Base-by-base conservation (phyloP, 2,113 vertebrate genomes). In the Cheilinus undulatus region DNA sequence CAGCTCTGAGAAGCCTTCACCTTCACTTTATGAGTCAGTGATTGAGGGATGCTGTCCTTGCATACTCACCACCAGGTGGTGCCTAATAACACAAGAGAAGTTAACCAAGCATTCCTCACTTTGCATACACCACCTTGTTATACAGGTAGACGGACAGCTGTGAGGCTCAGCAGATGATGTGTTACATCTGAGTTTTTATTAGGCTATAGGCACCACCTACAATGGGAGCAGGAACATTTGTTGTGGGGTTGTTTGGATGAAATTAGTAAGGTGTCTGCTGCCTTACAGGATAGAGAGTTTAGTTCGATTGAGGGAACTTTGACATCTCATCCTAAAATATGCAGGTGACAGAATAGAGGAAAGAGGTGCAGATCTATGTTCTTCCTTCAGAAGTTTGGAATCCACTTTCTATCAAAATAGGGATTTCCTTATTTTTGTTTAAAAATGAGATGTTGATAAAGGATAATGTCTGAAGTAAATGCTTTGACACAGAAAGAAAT, bases 31-130 rank as follows among this genome's bases (percentile, higher is more conserved):
- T 54, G n/a, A 52, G 58, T 63, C 26, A 56, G 69, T 80, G 61
- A 81, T 62, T 84, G 64, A 73, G 49, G 49, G 49, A 78, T 65
- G 22, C 7, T 86, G 73, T 80, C 74, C 75, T 72, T 87, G 77
- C 86, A 83, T 83, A 53, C 52, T 89, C 86, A 80, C 91, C 89
- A 93, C 89, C 84, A 93, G 91, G 91, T 94, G 91, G 91, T 92
- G 91, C 86, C 84, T 93, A 71, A 89, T 85, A 91, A 80, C 89
- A 89, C 81, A 48, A 85, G 83, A 67, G 68, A 81, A 73, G 46
- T 82, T 69, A 71, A 62, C 64, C 62, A 69, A 83, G 78, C 65
- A 65, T 79, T 67, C 64, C 45, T 82, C 57, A 86, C 51, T 91
- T 88, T 83, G 69, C 78, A 86, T 86, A 88, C 62, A 72, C 15